Evolutionary conservation across 2,888 invertebrate genomes (phyloP).

Genomic region (Apamea anceps): DNA sequence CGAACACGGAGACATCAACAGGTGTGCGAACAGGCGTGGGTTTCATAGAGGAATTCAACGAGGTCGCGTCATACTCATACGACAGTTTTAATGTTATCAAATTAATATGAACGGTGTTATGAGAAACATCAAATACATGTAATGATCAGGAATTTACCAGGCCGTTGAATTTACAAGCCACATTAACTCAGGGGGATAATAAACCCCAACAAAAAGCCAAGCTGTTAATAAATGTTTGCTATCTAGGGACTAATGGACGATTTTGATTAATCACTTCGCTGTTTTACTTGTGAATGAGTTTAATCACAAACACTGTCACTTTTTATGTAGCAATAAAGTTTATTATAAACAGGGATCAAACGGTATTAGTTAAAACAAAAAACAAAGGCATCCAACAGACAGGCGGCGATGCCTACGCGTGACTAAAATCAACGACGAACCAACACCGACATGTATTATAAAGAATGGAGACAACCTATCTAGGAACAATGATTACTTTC

Average conservation of each 20-base stretch:
- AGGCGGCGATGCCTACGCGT: constrained; percentile 83
- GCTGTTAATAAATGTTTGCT: constrained; percentile 24
- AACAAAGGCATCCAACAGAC: constrained; percentile 78
- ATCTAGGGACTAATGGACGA: constrained; percentile 17
- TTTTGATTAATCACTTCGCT: constrained; percentile 27
- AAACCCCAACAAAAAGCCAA: constrained; percentile 16
- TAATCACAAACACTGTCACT: constrained; percentile 53
- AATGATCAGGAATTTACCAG: constrained; percentile 9
- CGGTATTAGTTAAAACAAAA: constrained; percentile 60
- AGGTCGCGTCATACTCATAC: constrained; percentile 51
- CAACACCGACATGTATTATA: constrained; percentile 74
- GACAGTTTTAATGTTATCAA: constrained; percentile 41
- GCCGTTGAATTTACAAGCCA: constrained; percentile 5
- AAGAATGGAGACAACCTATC: constrained; percentile 73
- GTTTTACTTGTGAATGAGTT: constrained; percentile 27
- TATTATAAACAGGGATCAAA: constrained; percentile 34
- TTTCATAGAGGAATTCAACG: constrained; percentile 65
- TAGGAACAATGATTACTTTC: constrained; percentile 71
- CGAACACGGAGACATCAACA: constrained; percentile 67
- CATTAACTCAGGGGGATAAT: constrained; percentile 16
- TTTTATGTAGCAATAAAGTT: constrained; percentile 25
- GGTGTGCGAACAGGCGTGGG: constrained; percentile 75
- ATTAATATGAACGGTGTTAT: constrained; percentile 39
- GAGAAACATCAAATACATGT: constrained; percentile 26
- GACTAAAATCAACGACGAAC: constrained; percentile 81